These are phyloP conservation scores for Clarias platycephalus DNA, from an alignment of 2,797 vertebrate genomes.

Conservation along the genomic window DNA sequence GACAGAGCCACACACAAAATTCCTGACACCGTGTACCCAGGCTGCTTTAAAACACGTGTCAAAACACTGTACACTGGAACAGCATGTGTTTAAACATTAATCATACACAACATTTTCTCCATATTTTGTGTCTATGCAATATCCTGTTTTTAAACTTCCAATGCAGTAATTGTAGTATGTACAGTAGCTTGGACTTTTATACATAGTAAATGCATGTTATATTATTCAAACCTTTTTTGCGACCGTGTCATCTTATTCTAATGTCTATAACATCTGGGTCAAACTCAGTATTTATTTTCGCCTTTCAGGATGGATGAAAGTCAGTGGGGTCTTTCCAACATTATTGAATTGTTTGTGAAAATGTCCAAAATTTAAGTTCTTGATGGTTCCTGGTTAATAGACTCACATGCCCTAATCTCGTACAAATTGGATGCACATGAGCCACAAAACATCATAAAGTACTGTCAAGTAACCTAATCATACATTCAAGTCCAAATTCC, in stretches of 20 bases:
- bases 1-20: neutral
- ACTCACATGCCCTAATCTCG: no score
- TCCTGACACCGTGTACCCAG: neutral
- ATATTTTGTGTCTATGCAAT: no score
- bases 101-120: neutral
- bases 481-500: no score
- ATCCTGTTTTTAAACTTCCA: neutral
- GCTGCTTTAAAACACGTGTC: neutral
- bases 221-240: neutral
- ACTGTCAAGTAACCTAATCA: no score
- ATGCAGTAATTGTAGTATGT: neutral
- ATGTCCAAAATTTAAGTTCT: no score
- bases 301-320: neutral
- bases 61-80: neutral
- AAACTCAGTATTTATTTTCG: neutral
- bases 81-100: neutral
- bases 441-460: no score
- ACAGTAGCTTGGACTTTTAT: neutral
- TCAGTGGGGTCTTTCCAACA: no score
- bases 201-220: neutral
- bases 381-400: no score
- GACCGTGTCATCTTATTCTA: neutral
- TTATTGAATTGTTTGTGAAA: no score
- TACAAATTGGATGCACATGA: no score
- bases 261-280: neutral